phyloP scores from a whole-genome alignment of 2,113 vertebrate genomes.

The Dinomys branickii region DNA sequence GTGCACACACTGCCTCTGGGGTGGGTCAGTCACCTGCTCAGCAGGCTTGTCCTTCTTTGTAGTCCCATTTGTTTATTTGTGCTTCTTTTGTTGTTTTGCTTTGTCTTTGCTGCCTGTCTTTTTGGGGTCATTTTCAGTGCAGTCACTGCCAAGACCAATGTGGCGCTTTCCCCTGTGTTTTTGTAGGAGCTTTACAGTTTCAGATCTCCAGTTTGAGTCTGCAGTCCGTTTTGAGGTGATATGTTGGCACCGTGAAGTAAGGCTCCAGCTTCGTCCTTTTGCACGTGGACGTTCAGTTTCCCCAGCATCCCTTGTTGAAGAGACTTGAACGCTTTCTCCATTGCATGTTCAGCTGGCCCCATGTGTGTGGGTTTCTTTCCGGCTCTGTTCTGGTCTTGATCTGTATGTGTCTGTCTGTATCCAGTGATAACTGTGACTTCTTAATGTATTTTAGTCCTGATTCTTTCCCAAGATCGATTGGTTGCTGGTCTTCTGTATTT shows the following conservation, averaged over 20 bases:
- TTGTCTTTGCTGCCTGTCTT: neutral
- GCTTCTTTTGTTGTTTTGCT: neutral
- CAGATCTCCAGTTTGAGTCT: neutral
- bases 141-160: neutral
- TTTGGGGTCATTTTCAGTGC: neutral
- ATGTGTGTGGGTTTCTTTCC: neutral
- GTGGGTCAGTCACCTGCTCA: accelerated
- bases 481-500: neutral
- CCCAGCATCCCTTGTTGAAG: neutral
- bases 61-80: neutral
- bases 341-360: neutral
- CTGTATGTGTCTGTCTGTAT: neutral
- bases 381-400: neutral
- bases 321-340: neutral
- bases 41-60: neutral
- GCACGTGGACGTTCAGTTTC: neutral
- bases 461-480: neutral
- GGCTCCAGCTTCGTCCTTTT: neutral
- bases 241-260: neutral
- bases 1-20: neutral
- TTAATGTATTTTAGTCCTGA: neutral
- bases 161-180: neutral
- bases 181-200: neutral
- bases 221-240: neutral
- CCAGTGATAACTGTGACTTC: neutral